Evolutionary conservation across 2,888 invertebrate genomes (phyloP).

Genomic region (Aphodius sticticus): DNA sequence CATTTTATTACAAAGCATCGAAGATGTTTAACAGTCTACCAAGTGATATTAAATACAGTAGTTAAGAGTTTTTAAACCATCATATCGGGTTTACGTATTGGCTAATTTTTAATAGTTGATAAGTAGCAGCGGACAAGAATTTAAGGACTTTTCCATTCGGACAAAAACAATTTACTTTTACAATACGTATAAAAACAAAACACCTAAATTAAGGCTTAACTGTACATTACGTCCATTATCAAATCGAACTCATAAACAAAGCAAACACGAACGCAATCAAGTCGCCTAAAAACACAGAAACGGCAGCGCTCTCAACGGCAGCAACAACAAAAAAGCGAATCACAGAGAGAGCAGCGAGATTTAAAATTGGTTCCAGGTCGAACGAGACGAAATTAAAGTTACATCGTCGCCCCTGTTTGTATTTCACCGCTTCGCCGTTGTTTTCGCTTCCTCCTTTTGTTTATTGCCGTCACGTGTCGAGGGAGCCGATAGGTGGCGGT

Average conservation of each 20-base stretch:
- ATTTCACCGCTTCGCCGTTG: slow-evolving; percentile 1
- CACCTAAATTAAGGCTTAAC: slow-evolving; percentile 1
- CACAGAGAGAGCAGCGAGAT: not conserved
- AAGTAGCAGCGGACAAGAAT: not conserved
- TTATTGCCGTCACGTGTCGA: slow-evolving; percentile 18
- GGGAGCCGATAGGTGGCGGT: not conserved
- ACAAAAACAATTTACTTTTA: not conserved
- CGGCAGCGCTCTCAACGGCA: not conserved
- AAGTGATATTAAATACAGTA: no score
- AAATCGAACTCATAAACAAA: not conserved
- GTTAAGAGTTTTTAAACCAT: no score
- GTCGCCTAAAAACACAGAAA: not conserved
- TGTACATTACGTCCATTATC: not conserved
- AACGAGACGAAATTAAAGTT: slow-evolving; percentile 11
- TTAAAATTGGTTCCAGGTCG: slow-evolving; percentile 10
- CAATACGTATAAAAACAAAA: not conserved
- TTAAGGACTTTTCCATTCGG: not conserved
- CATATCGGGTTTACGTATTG: no score
- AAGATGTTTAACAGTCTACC: no score
- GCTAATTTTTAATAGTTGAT: no score
- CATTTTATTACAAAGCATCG: no score
- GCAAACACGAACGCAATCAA: not conserved
- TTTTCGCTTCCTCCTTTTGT: slow-evolving; percentile 16
- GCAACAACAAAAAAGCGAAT: not conserved
- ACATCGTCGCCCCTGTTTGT: not conserved